phyloP scores from a whole-genome alignment of 2,888 invertebrate genomes.

The Arrhopalites spinosus region DNA sequence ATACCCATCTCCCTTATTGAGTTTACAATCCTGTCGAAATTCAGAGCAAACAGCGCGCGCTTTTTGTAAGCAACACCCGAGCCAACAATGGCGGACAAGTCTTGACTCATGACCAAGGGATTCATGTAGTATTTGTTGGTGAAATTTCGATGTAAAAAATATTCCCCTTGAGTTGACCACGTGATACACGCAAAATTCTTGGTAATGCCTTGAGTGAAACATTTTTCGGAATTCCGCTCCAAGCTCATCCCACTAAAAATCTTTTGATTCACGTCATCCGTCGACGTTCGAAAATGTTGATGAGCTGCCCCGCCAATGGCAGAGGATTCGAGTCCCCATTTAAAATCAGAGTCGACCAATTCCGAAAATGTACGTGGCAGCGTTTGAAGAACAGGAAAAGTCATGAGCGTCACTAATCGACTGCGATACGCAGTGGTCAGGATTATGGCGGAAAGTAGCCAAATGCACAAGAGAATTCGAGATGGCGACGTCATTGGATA shows the following conservation, averaged over 20 bases:
- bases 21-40: conserved; percentile 22
- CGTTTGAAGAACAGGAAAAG: conserved; percentile 34
- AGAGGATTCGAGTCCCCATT: conserved; percentile 36
- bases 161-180: conserved; percentile 36
- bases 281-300: conserved; percentile 34
- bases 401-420: conserved; percentile 32
- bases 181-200: conserved; percentile 41
- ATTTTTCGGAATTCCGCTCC: conserved; percentile 31
- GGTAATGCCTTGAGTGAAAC: conserved; percentile 28
- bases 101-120: conserved; percentile 36
- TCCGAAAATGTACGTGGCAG: conserved; percentile 36
- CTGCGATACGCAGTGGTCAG: conserved; percentile 33
- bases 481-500: conserved; percentile 14
- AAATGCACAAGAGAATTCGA: conserved; percentile 2
- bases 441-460: conserved; percentile 28
- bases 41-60: conserved; percentile 10
- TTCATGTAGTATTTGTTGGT: conserved; percentile 21
- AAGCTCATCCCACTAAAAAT: conserved; percentile 20
- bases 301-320: conserved; percentile 39
- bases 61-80: conserved; percentile 27
- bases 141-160: conserved; percentile 36
- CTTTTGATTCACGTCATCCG: conserved; percentile 27
- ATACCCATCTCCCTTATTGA: conserved; percentile 26
- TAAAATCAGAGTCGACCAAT: conserved; percentile 28
- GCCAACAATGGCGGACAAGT: conserved; percentile 30